Evolutionary conservation across 1,140 invertebrate genomes (phyloP).

Genomic region (Hycleus cichorii): DNA sequence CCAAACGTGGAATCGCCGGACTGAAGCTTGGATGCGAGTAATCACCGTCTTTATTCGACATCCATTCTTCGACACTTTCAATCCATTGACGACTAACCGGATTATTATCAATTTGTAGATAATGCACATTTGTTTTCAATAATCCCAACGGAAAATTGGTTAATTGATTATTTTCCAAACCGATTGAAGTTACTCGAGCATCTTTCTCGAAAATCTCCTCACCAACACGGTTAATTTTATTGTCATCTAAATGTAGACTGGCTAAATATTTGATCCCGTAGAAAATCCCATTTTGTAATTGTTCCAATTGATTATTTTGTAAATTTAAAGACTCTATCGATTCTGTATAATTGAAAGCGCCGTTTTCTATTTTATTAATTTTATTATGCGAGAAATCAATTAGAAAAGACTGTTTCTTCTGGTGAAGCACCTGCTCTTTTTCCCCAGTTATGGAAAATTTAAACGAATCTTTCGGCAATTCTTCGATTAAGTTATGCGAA

Average conservation of each 20-base stretch:
- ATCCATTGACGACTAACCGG: not conserved
- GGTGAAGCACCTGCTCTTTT: too few relatives aligned
- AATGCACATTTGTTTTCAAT: too few relatives aligned
- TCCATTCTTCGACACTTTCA: not conserved
- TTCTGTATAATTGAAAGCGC: not conserved
- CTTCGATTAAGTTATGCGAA: not conserved
- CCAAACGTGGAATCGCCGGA: too few relatives aligned
- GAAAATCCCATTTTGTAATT: conserved; percentile 3
- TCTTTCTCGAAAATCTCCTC: not conserved
- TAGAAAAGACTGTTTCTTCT: not conserved
- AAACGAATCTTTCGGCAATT: not conserved
- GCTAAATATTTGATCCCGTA: not conserved
- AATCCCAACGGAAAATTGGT: too few relatives aligned
- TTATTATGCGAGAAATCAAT: not conserved
- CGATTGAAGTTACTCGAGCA: too few relatives aligned
- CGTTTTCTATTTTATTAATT: not conserved
- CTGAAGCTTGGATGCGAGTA: not conserved
- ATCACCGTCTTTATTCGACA: not conserved
- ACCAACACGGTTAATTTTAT: not conserved
- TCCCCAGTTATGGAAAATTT: not conserved
- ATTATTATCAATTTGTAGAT: not conserved
- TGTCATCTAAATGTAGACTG: not conserved
- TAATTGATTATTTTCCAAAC: too few relatives aligned
- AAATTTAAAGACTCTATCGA: not conserved
- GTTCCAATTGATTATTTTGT: not conserved